phyloP scores from a whole-genome alignment of 1,140 invertebrate genomes.

The Alviniconcha marisindica region DNA sequence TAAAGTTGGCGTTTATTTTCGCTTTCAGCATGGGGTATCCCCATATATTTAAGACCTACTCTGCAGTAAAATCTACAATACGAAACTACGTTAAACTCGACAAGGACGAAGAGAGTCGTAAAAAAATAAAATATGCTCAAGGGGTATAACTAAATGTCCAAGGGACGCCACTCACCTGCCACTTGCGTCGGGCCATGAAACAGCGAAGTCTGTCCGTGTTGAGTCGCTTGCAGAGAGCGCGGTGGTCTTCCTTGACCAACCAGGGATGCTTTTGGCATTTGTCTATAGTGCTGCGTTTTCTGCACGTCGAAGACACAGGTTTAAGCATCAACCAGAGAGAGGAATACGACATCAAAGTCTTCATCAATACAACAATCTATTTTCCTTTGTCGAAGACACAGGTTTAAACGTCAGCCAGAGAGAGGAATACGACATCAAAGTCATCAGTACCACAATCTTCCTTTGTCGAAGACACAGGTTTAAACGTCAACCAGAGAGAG shows the following conservation, averaged over 20 bases:
- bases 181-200: constrained; percentile 91
- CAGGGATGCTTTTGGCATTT: constrained; percentile 89
- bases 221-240: constrained; percentile 82
- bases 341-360: not conserved
- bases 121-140: too few relatives aligned
- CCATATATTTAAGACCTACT: too few relatives aligned
- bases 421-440: not conserved
- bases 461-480: not conserved
- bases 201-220: constrained; percentile 92
- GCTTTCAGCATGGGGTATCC: too few relatives aligned
- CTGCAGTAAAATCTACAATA: too few relatives aligned
- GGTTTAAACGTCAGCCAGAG: not conserved
- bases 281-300: constrained; percentile 85
- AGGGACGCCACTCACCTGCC: constrained; percentile 84
- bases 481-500: not conserved
- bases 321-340: not conserved
- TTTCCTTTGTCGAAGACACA: not conserved
- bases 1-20: too few relatives aligned
- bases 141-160: too few relatives aligned
- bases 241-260: constrained; percentile 77
- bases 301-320: constrained; percentile 62
- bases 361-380: not conserved
- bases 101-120: too few relatives aligned
- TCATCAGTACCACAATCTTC: not conserved
- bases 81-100: too few relatives aligned